Evolutionary conservation across 2,888 invertebrate species (phyloP), one percentile per base, ranked within the genome.

Genomic region (Drosophila phalerata): DNA sequence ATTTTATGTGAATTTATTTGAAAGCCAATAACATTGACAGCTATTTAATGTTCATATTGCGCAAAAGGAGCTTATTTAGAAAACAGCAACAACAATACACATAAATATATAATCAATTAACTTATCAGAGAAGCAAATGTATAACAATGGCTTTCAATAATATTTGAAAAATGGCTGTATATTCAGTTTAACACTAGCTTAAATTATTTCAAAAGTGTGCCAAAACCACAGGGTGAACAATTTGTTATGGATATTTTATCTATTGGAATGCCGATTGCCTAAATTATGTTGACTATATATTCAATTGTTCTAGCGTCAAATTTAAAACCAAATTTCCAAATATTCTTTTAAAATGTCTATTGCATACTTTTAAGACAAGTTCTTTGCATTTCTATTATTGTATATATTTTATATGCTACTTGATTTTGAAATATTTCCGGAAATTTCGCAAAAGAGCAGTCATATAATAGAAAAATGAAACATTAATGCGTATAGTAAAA

Each of bases 51-150:
- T 81, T 87, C 83, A 85, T 85, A 87, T 72, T 82, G 77, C 85
- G 88, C 85, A 83, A 85, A 88, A 81, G 82, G 84, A 85, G 84
- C 84, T 85, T 85, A 85, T 89, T 82, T 78, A 79, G 81, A 64
- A 57, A 64, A 72, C 25, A 58, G 64, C 74, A 72, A 66, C 58
- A 75, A 64, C 28, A 72, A 74, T 22, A 61, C 60, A 72, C 67
- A 72, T 40, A 42, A 48, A 67, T 61, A 73, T 65, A 32, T 51
- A 63, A 56, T 43, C 37, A 52, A 56, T 15, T 13, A 48, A 53
- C 28, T 57, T 58, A 65, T 53, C 64, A 43, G 34, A 48, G 48
- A 62, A 74, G 57, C 57, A 10, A 30, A 22, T 32, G 30, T 25
- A 28, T 68, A 25, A 43, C 5, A 57, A 60, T 10, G 40, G 47